Evolutionary conservation across 2,888 invertebrate genomes (phyloP), one percentile per base, ranked within the genome.

Genomic region (Saturnia japonica): DNA sequence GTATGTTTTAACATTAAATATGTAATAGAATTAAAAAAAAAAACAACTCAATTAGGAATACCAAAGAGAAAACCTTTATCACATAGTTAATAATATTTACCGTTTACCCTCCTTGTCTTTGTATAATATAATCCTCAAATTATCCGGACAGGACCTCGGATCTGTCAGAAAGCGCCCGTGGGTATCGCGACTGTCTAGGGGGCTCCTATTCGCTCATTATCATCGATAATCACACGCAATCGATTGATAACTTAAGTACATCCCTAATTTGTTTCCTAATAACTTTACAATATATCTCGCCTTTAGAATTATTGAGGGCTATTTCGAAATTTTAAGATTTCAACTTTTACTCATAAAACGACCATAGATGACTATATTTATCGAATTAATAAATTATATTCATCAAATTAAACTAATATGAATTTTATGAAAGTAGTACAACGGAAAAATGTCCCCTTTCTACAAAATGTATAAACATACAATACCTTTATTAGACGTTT

Each of bases 151-250:
- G 72, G 72, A 72, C 67, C 67, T 67, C 67, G 69, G 70, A 60
- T 69, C 71, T 78, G 80, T 76, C 78, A 77, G 77, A 76, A 72
- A 74, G 77, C 75, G n/a, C 78, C 78, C 78, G 77, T 74, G 79
- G 80, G 79, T 73, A 75, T 25, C 75, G 77, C 76, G 76, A 75
- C 73, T n/a, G n/a, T n/a, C n/a, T n/a, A n/a, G n/a, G n/a, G n/a
- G n/a, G n/a, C n/a, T n/a, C n/a, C n/a, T n/a, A 70, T 72, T 67
- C 76, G 71, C 80, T 85, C 86, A 88, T 90, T 89, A 91, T 90
- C 82, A 82, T 85, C 90, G 89, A 91, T 91, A 89, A 92, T 91
- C 91, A 91, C 90, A 90, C 88, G 85, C 90, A 92, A 91, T 91
- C 89, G 91, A 91, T 89, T 85, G 83, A 76, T 80, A 80, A 78